phyloP scores from a whole-genome alignment of 2,797 vertebrate genomes.

The Liparis tanakae region DNA sequence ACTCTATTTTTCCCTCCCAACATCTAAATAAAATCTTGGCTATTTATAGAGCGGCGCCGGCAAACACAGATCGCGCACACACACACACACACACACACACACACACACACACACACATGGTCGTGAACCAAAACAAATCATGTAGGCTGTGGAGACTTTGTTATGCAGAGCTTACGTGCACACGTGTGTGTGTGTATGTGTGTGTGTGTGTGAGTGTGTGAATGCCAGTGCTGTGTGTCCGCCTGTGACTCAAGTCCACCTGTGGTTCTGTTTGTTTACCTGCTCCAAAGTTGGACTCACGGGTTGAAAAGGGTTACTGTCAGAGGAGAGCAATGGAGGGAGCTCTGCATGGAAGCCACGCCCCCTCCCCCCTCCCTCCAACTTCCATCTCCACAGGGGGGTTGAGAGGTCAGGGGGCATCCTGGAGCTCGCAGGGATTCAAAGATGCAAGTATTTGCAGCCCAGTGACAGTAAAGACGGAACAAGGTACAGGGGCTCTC shows the following conservation, averaged over 20 bases:
- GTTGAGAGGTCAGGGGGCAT: slow-evolving; percentile 30
- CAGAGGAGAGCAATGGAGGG: not conserved
- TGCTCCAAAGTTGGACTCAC: slow-evolving; percentile 14
- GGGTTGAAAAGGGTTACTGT: not conserved
- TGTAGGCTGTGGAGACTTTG: not conserved
- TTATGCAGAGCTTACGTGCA: not conserved
- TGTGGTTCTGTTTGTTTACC: too few species aligned
- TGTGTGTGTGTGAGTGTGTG: not conserved
- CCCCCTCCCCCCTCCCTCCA: too few species aligned
- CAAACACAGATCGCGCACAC: slow-evolving; percentile 51
- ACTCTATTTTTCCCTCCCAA: slow-evolving; percentile 67
- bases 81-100: slow-evolving; percentile 23
- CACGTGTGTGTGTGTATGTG: not conserved
- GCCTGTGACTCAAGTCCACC: too few species aligned
- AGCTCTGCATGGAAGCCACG: not conserved
- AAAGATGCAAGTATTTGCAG: slow-evolving; percentile 13
- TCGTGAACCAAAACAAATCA: slow-evolving; percentile 43
- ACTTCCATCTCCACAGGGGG: slow-evolving; percentile 1
- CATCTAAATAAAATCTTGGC: slow-evolving; percentile 83
- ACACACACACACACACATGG: not conserved
- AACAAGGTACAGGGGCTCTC: slow-evolving; percentile 24
- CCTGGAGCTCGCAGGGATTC: slow-evolving; percentile 19
- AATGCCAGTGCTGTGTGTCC: too few species aligned
- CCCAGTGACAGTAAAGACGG: slow-evolving; percentile 16
- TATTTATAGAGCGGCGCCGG: slow-evolving; percentile 79